Conservation (phyloP, 2,888 invertebrate species). For the Venustoraphidia nigricollis region DNA sequence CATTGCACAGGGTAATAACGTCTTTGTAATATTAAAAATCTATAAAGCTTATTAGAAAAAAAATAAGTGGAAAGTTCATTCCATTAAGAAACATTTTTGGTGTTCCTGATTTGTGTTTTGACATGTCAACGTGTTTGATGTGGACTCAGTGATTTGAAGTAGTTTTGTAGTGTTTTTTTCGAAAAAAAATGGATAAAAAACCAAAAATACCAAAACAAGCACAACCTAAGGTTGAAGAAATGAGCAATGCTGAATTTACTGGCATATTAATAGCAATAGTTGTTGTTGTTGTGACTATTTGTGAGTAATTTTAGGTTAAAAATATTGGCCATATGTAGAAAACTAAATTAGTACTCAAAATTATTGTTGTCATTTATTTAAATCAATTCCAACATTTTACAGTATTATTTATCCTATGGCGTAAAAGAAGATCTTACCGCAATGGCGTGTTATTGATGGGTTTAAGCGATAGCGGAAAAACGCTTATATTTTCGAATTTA, state of each 20-base stretch:
- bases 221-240: conserved; percentile 14
- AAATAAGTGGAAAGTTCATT: too few relatives aligned
- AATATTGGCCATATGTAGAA: neutral
- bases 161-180: too few relatives aligned
- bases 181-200: too few relatives aligned
- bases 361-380: neutral
- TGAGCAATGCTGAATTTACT: conserved; percentile 18
- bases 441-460: conserved; percentile 66
- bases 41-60: too few relatives aligned
- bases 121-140: too few relatives aligned
- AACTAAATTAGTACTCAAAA: neutral
- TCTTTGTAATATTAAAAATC: too few relatives aligned
- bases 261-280: conserved; percentile 23
- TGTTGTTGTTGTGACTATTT: conserved; percentile 22
- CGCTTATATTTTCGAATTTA: conserved; percentile 66
- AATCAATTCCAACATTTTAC: conserved; percentile 17
- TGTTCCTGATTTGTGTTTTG: too few relatives aligned
- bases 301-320: conserved; percentile 17
- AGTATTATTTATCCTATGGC: conserved; percentile 48
- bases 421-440: conserved; percentile 35
- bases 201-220: conserved; percentile 18
- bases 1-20: too few relatives aligned
- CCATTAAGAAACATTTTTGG: too few relatives aligned
- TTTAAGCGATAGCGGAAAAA: conserved; percentile 82
- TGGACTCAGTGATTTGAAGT: too few relatives aligned